Percentiles rank a stretch among this genome's conserved stretches.
Conservation (phyloP, 2,113 vertebrate species). For the Canis aureus region DNA sequence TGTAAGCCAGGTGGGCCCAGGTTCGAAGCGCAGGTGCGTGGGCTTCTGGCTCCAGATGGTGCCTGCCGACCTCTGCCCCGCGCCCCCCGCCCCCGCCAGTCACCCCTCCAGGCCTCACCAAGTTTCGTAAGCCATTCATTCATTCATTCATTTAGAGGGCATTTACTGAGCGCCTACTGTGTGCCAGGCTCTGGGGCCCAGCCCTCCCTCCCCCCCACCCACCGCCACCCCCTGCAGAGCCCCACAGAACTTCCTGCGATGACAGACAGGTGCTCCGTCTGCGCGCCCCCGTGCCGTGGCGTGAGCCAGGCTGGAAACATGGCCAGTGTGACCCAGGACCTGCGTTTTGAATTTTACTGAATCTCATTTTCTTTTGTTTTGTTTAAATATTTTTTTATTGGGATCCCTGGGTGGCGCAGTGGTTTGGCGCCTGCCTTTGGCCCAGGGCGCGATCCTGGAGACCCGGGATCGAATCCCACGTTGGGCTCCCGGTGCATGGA, state of each 20-base stretch:
- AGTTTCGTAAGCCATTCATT: neutral
- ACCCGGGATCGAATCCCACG: too few species aligned
- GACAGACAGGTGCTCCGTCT: accelerated
- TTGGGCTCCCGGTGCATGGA: too few species aligned
- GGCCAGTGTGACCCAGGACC: neutral
- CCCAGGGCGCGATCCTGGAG: too few species aligned
- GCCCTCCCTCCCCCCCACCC: neutral
- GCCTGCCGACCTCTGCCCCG: neutral
- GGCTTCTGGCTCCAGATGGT: neutral
- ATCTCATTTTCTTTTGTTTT: neutral
- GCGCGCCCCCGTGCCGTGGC: accelerated
- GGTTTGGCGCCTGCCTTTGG: too few species aligned
- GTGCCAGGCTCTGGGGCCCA: neutral
- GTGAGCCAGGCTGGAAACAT: neutral
- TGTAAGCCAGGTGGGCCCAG: neutral
- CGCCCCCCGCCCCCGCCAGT: too few species aligned
- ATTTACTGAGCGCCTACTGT: neutral
- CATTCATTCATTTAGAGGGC: too few species aligned
- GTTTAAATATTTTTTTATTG: too few species aligned
- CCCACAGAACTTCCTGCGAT: neutral
- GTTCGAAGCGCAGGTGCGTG: neutral
- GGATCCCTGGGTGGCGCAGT: too few species aligned
- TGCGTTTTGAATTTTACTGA: neutral
- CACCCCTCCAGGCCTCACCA: neutral
- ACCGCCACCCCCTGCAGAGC: neutral